These are phyloP conservation scores for Anniella stebbinsi DNA, from an alignment of 2,797 vertebrate species.

Conservation along the genomic window DNA sequence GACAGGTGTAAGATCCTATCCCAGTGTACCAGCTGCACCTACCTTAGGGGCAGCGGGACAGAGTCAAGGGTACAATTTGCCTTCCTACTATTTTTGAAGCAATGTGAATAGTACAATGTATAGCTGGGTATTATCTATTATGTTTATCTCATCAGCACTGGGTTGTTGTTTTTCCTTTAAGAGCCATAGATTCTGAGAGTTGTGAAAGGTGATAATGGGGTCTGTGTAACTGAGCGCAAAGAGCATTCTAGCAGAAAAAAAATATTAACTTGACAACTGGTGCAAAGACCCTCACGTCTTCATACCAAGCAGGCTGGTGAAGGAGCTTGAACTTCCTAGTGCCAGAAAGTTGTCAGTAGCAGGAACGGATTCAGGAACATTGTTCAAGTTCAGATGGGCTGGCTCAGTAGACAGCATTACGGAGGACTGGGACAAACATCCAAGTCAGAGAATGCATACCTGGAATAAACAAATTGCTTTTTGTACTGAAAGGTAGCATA, in stretches of 20 bases:
- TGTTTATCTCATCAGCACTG: neutral
- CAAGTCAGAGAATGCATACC: conserved; percentile 56
- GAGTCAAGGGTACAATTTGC: neutral
- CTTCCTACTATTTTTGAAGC: neutral
- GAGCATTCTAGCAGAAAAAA: neutral
- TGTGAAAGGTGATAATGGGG: conserved; percentile 3
- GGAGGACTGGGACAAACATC: conserved; percentile 30
- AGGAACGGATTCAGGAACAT: conserved; percentile 52
- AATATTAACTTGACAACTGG: neutral
- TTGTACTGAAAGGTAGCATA: conserved; percentile 48
- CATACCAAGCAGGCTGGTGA: neutral
- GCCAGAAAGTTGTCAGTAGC: conserved; percentile 40
- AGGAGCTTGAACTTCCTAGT: conserved; percentile 25
- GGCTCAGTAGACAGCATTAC: conserved; percentile 16
- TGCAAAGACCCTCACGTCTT: neutral
- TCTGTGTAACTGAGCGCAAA: conserved; percentile 17
- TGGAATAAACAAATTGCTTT: conserved; percentile 60
- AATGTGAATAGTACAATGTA: neutral
- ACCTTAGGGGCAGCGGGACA: neutral
- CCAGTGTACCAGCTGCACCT: neutral
- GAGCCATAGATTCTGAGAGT: neutral
- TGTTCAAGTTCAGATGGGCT: conserved; percentile 55
- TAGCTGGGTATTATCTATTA: neutral
- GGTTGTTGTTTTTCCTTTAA: neutral
- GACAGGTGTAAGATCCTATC: neutral